Evolutionary conservation across 2,797 vertebrate species (phyloP).

Genomic region (Lutjanus argentimaculatus): DNA sequence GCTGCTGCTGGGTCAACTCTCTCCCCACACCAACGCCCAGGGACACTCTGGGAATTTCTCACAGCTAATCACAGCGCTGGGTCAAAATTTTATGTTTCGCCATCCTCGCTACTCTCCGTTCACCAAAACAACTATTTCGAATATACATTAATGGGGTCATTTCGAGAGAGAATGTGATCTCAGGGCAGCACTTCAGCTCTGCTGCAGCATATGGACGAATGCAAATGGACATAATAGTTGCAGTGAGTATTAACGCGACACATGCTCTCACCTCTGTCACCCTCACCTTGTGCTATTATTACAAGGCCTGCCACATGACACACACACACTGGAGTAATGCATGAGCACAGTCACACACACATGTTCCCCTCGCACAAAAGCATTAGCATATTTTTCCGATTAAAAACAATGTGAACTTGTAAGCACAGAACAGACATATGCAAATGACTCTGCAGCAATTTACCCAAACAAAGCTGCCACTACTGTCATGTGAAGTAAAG

Average conservation of each 20-base stretch:
- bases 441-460: conserved; percentile 80
- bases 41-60: conserved; percentile 48
- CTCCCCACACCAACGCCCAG: conserved; percentile 13
- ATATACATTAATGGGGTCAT: conserved; percentile 20
- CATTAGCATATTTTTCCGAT: conserved; percentile 79
- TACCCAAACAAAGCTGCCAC: conserved; percentile 79
- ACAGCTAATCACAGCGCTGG: conserved; percentile 14
- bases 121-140: conserved; percentile 7
- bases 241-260: conserved; percentile 64
- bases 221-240: conserved; percentile 65
- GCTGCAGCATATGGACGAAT: conserved; percentile 53
- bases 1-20: conserved; percentile 42
- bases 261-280: conserved; percentile 71
- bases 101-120: background rate
- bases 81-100: conserved; percentile 18
- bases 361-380: conserved; percentile 23
- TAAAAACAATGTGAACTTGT: conserved; percentile 79
- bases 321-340: conserved; percentile 28
- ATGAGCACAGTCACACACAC: conserved; percentile 33
- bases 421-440: conserved; percentile 73
- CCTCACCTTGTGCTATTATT: conserved; percentile 69
- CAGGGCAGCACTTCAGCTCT: conserved; percentile 37
- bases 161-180: conserved; percentile 24
- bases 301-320: conserved; percentile 41
- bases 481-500: conserved; percentile 44